Evolutionary conservation across 37 sponge, comb jelly and placozoan genomes (phyloP), one percentile per base, ranked within the genome.

Genomic region (Aphrocallistes beatrix): DNA sequence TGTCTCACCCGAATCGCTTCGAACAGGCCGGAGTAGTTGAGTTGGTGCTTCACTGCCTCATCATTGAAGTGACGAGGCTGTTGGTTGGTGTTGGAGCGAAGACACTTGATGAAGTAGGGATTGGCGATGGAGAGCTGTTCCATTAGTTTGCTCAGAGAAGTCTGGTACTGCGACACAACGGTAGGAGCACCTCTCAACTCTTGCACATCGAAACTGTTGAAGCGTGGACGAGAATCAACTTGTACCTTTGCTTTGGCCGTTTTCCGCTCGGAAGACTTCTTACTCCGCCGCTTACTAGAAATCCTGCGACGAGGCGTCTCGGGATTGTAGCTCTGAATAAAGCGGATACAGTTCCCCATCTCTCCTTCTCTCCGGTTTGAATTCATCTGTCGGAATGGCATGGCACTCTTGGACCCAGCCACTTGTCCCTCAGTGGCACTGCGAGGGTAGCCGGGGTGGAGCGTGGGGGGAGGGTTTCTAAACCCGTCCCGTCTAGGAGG

Each of bases 21-120:
- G 84, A 97, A 86, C 94, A 97, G 93, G 17, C 98, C 98, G 42
- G 95, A 93, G 88, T 97, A 97, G 36, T 95, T 84, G 81, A 97
- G 90, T 84, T 97, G 98, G 1, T 93, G 81, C 38, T 91, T 51
- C 1, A 97, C 95, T 19, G 94, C 84, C 0, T 93, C 92, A 30
- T 86, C 39, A 51, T 97, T 93, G 87, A 97, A 97, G 87, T 90
- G 81, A 40, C 90, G 81, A 0, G 93, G 86, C 75, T 60, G 75
- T 38, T 42, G 81, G 16, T 39, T 75, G 10, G 82, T 37, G 87
- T 97, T 97, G 39, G 95, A 95, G 84, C 94, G 94, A 85, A 97
- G 93, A 84, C 98, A 97, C 36, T 95, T 90, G 10, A 97, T 84
- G 51, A 97, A 97, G 89, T 90, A 91, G 21, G 98, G 98, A 23